Percentiles rank a stretch among this genome's conserved stretches.
Conservation (phyloP, 1,140 invertebrate species). For the Diploscapter pachys region DNA sequence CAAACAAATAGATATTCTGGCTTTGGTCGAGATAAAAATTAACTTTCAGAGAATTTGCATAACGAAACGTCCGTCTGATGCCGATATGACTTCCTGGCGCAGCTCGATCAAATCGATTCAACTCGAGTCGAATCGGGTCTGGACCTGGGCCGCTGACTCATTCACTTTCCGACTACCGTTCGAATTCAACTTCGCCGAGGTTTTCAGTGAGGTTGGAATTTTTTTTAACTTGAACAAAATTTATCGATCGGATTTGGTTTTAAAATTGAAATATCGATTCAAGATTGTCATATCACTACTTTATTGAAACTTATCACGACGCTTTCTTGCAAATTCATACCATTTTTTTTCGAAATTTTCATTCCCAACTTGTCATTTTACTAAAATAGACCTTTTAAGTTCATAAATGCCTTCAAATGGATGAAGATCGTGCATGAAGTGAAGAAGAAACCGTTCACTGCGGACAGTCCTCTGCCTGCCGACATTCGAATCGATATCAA, state of each 20-base stretch:
- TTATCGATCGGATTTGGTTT: too few relatives aligned
- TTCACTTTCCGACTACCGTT: slow-evolving; percentile 81
- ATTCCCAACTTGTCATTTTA: too few relatives aligned
- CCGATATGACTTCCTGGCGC: slow-evolving; percentile 41
- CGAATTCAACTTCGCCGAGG: slow-evolving; percentile 85
- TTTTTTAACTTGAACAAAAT: slow-evolving; percentile 14
- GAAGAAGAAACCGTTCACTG: slow-evolving; percentile 70
- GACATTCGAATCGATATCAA: slow-evolving; percentile 71
- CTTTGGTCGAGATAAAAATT: not conserved
- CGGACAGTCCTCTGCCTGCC: slow-evolving; percentile 71
- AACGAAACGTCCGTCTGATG: slow-evolving; percentile 30
- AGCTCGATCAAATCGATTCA: not conserved
- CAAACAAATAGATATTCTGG: too few relatives aligned
- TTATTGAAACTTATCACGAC: too few relatives aligned
- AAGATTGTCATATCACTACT: too few relatives aligned
- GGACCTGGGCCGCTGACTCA: slow-evolving; percentile 69
- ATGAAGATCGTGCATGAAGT: slow-evolving; percentile 76
- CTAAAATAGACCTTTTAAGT: not conserved
- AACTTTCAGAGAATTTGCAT: slow-evolving; percentile 31
- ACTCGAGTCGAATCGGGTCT: slow-evolving; percentile 26
- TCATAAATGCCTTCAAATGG: slow-evolving; percentile 84
- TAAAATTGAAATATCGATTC: too few relatives aligned
- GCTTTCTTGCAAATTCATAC: too few relatives aligned
- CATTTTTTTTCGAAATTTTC: too few relatives aligned
- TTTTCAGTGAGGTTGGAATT: slow-evolving; percentile 76